A percentile compares a stretch with the other conserved stretches of the same genome.
Evolutionary conservation across 2,888 invertebrate species (phyloP).

Genomic region (Monopis laevigella): DNA sequence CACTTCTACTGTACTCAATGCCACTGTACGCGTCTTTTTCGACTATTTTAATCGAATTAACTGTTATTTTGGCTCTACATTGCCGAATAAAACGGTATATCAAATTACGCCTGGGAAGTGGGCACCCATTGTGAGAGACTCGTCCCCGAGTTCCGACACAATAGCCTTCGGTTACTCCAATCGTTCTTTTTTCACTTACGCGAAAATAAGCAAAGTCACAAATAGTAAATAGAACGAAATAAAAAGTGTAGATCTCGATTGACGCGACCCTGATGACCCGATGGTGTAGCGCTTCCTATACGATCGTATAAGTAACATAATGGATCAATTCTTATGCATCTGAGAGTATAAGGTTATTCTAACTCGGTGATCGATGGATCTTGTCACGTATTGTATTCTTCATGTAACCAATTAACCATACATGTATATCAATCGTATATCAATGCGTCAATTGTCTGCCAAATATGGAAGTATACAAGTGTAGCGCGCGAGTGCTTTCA

Average conservation of each 20-base stretch:
- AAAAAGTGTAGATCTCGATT: too few species aligned
- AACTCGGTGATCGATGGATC: conserved; percentile 3
- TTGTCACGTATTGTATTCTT: conserved; percentile 1
- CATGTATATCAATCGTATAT: conserved; percentile 1
- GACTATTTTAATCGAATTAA: conserved; percentile 44
- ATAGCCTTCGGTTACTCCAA: conserved; percentile 3
- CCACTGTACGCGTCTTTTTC: conserved; percentile 22
- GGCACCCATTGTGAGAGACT: conserved; percentile 43
- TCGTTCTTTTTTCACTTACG: conserved; percentile 4
- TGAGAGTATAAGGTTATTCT: too few species aligned
- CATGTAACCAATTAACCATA: conserved; percentile 7
- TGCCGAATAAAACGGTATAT: conserved; percentile 53
- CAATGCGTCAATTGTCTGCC: conserved; percentile 4
- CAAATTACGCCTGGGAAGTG: conserved; percentile 60
- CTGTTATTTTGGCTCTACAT: conserved; percentile 40
- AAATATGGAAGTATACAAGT: conserved; percentile 3
- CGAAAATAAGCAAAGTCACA: neutral
- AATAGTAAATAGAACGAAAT: too few species aligned
- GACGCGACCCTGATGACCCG: too few species aligned
- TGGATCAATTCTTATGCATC: too few species aligned
- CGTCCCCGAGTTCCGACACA: neutral
- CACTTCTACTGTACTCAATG: conserved; percentile 9
- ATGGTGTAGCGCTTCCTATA: too few species aligned
- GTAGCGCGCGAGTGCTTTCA: neutral
- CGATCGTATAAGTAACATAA: too few species aligned